phyloP scores from a whole-genome alignment of 1,140 invertebrate genomes.

The Sesamia nonagrioides region DNA sequence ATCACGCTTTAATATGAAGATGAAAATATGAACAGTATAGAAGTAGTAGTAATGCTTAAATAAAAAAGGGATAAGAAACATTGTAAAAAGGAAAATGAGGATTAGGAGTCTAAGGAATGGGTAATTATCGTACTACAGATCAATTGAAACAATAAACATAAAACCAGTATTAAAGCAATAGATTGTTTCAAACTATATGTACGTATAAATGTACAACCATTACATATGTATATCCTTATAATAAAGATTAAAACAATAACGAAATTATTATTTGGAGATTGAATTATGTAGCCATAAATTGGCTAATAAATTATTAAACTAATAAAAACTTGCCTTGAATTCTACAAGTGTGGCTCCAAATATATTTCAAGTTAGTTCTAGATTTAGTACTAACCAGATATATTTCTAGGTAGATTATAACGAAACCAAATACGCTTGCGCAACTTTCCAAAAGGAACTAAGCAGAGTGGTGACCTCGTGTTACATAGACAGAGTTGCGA shows the following conservation, averaged over 20 bases:
- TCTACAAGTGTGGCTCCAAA: neutral
- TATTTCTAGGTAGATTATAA: neutral
- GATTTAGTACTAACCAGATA: neutral
- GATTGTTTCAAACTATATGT: too few relatives aligned
- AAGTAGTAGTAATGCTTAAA: neutral
- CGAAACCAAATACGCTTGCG: constrained; percentile 30
- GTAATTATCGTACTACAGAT: too few relatives aligned
- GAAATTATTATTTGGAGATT: neutral
- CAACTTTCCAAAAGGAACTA: constrained; percentile 28
- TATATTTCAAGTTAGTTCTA: neutral
- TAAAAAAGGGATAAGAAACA: too few relatives aligned
- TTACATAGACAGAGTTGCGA: constrained; percentile 21
- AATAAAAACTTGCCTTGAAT: constrained; percentile 1
- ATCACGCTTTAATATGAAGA: neutral
- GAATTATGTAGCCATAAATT: neutral
- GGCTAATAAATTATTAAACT: neutral
- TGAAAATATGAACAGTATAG: neutral
- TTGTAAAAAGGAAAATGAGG: neutral
- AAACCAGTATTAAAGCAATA: too few relatives aligned
- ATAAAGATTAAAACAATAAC: neutral
- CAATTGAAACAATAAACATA: too few relatives aligned
- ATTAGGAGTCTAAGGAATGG: too few relatives aligned
- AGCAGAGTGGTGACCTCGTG: constrained; percentile 20
- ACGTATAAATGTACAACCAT: too few relatives aligned
- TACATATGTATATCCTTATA: neutral